Evolutionary conservation across 1,140 invertebrate genomes (phyloP).

Genomic region (Belonocnema kinseyi): DNA sequence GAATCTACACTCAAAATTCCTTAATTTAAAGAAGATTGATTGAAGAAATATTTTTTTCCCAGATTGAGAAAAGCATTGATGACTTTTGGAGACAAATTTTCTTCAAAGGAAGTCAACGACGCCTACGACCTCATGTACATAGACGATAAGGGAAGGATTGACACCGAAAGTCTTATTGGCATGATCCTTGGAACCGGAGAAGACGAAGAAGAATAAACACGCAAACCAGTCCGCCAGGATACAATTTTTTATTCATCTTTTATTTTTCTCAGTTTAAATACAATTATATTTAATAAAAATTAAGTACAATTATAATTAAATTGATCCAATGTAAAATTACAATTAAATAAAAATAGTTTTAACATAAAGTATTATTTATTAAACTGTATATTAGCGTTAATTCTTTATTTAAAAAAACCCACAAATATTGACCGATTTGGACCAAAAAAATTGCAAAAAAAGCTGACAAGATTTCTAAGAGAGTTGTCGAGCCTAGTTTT

Average conservation of each 20-base stretch:
- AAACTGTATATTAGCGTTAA: neutral
- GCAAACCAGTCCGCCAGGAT: neutral
- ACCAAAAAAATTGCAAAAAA: too few relatives aligned
- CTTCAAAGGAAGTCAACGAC: slow-evolving; percentile 92
- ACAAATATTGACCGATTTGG: too few relatives aligned
- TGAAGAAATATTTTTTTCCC: slow-evolving; percentile 47
- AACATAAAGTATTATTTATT: neutral
- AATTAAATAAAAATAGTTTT: slow-evolving; percentile 27
- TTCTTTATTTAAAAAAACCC: too few relatives aligned
- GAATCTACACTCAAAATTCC: too few relatives aligned
- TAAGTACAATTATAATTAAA: slow-evolving; percentile 7
- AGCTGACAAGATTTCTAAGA: too few relatives aligned
- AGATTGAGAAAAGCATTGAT: slow-evolving; percentile 94
- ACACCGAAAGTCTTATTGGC: slow-evolving; percentile 90
- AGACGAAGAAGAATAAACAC: slow-evolving; percentile 78
- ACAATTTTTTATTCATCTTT: too few relatives aligned
- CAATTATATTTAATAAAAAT: slow-evolving; percentile 1
- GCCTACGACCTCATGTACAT: slow-evolving; percentile 96
- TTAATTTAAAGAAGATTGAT: too few relatives aligned
- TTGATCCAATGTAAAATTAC: neutral
- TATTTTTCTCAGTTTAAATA: slow-evolving; percentile 1
- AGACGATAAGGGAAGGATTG: slow-evolving; percentile 93
- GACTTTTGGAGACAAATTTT: slow-evolving; percentile 98
- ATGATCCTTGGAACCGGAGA: slow-evolving; percentile 89
- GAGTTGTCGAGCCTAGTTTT: too few relatives aligned